Base-by-base conservation (phyloP, 2,797 vertebrate genomes). In the Falco biarmicus region DNA sequence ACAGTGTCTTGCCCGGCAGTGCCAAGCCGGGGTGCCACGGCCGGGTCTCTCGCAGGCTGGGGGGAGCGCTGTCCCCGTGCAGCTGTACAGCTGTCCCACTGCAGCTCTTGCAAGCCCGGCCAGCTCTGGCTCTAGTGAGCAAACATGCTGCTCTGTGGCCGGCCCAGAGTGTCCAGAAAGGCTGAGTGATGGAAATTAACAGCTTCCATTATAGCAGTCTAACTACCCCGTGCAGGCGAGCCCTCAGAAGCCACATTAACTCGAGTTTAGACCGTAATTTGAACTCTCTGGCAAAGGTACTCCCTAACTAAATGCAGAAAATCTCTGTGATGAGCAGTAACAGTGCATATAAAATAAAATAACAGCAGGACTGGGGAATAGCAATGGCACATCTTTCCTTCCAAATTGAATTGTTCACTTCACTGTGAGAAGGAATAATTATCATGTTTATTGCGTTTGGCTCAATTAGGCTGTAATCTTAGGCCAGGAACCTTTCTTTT, bases 381-480 rank as follows among this genome's bases (percentile, higher is more conserved):
- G 93, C 75, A 86, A 84, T 96, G 91, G 90, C 79, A 88, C 31
- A 81, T 94, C 93, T 88, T 93, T 87, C 90, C 76, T 92, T 97
- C 89, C 93, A 97, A 97, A 97, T 92, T 95, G 96, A 97, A 96
- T 95, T 96, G 96, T 96, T 94, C 89, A 81, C 87, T 97, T 96
- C 63, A 47, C 69, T 93, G 79, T 84, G 93, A 96, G 93, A 97
- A 96, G 94, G 71, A 96, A 96, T 95, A 95, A 96, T 97, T 94
- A 93, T 81, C 79, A 79, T 89, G 89, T 96, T 97, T 96, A 97
- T 94, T 93, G 87, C 7, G 29, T 89, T 97, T 96, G 94, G 95
- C 96, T 97, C 94, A 92, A 95, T 94, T 94, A 96, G 89, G 73
- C 69, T 95, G 79, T 70, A 91, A 90, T 93, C 96, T 97, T 97